Base-by-base conservation (phyloP, 2,113 vertebrate genomes). In the Notothenia coriiceps region DNA sequence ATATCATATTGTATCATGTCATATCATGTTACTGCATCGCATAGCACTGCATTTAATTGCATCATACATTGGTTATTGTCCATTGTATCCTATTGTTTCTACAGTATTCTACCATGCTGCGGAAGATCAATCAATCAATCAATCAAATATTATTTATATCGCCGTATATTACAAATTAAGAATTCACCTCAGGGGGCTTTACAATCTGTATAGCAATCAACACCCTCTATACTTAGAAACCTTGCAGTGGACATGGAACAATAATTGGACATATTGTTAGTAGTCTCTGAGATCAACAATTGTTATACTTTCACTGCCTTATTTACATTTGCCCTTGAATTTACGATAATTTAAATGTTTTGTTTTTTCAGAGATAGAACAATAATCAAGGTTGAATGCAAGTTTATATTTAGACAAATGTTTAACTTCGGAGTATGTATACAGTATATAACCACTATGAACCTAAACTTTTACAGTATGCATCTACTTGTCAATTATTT, bases 1-100 rank as follows among this genome's bases (percentile, higher is more conserved):
- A 52, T 77, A 73, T 77, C 49, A 79, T 66, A 75, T 69, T 74
- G 46, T 75, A 50, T 84, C 60, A 47, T 78, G 77, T 80, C 74
- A 69, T 74, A 85, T 85, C 76, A 64, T 74, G 49, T 88, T 75
- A 75, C 47, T 72, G 9, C 47, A 63, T 76, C 15, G 0, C 29
- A 68, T 52, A 67, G 55, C 46, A 64, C 35, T 80, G 49, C n/a
- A 75, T 65, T 77, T 54, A 73, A 85, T 65, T 56, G 46, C 61
- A 71, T 83, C 43, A 35, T 60, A 63, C 56, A 17, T 74, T 20
- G 59, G 1, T 50, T 49, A 51, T 63, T 57, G 22, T 35, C 6
- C 40, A 46, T 17, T 33, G 15, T 6, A 13, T 25, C n/a, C 13
- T 2, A 65, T 59, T 49, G 13, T 78, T 76, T 70, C 29, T 33